Conservation (phyloP, 2,888 invertebrate species). For the Sesia bembeciformis region DNA sequence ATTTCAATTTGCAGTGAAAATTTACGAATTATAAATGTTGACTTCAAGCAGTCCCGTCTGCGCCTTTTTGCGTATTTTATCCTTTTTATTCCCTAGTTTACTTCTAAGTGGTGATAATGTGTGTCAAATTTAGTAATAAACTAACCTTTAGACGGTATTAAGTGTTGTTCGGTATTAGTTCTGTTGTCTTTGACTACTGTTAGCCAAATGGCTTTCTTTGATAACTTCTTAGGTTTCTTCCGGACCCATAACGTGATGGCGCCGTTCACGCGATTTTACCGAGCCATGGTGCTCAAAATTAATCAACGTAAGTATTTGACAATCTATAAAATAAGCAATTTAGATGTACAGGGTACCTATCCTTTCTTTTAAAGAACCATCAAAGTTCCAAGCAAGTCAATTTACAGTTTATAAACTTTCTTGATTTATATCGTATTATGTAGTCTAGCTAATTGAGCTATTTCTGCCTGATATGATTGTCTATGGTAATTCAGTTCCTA, state of each 20-base stretch:
- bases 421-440: too few relatives aligned
- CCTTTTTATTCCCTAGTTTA: slow-evolving; percentile 9
- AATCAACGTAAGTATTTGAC: slow-evolving; percentile 51
- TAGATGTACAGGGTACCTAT: too few relatives aligned
- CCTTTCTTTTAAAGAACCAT: too few relatives aligned
- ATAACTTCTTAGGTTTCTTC: slow-evolving; percentile 34
- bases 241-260: slow-evolving; percentile 49
- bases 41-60: background rate
- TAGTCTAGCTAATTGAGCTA: too few relatives aligned
- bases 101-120: slow-evolving; percentile 57
- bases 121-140: slow-evolving; percentile 65
- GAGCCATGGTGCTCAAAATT: slow-evolving; percentile 67
- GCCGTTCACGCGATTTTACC: slow-evolving; percentile 57
- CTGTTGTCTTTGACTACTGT: background rate
- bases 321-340: too few relatives aligned
- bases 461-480: too few relatives aligned
- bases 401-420: too few relatives aligned
- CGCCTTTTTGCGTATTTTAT: slow-evolving; percentile 8
- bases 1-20: too few relatives aligned
- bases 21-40: background rate
- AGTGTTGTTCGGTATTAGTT: slow-evolving; percentile 7
- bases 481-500: too few relatives aligned
- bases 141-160: slow-evolving; percentile 36
- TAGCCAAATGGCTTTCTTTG: slow-evolving; percentile 35
- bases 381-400: too few relatives aligned